Conservation (phyloP, 2,797 vertebrate genomes). For the Emydoidea blandingii region DNA sequence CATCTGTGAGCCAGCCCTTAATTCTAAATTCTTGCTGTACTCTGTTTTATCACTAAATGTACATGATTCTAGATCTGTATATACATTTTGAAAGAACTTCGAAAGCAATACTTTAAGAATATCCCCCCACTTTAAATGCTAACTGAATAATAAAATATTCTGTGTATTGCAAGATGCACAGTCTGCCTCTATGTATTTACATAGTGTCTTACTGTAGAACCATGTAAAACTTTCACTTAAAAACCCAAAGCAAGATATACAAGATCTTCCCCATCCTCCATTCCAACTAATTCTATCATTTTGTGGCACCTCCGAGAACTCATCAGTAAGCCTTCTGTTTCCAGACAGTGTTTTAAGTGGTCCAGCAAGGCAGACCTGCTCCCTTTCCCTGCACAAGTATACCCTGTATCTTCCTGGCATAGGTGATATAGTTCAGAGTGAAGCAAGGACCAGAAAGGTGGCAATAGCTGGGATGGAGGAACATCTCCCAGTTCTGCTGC, state of each 20-base stretch:
- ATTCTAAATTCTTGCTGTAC: neutral
- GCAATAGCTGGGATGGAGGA: rapidly evolving
- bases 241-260: neutral
- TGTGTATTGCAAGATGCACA: neutral
- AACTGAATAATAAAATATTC: neutral
- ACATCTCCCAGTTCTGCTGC: neutral
- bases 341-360: neutral
- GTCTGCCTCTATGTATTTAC: neutral
- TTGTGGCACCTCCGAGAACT: neutral
- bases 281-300: neutral
- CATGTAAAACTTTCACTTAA: neutral
- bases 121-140: rapidly evolving
- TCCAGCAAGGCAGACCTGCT: neutral
- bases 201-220: neutral
- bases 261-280: neutral
- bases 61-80: neutral
- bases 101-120: neutral
- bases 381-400: rapidly evolving
- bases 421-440: neutral
- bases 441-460: neutral
- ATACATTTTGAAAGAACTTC: neutral
- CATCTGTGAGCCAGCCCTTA: neutral
- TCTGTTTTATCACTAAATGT: neutral
- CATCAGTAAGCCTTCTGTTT: neutral
- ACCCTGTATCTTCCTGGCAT: neutral